Base-by-base conservation (phyloP, 2,113 vertebrate genomes). In the Ancistrus triradiatus region DNA sequence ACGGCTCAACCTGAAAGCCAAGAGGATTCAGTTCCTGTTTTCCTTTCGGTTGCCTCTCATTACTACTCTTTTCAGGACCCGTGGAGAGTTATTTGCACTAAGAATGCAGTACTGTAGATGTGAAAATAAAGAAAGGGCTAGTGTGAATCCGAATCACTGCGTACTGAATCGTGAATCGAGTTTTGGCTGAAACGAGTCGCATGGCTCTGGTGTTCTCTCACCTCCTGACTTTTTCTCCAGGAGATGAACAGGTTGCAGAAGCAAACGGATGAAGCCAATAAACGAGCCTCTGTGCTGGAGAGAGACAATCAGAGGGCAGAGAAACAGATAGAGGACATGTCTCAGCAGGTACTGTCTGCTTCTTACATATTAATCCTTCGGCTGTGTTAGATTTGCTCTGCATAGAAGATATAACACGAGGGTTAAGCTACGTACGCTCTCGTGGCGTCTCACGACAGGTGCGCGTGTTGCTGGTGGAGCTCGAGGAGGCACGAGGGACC, bases 171-270 rank as follows among this genome's bases (percentile, higher is more conserved):
- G n/a, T n/a, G n/a, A n/a, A n/a, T n/a, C n/a, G n/a, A n/a, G n/a
- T n/a, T n/a, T n/a, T n/a, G n/a, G n/a, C n/a, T n/a, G n/a, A n/a
- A n/a, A n/a, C n/a, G n/a, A n/a, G n/a, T n/a, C 11, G 44, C 18
- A 11, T 43, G 14, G 9, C 14, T 37, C 14, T 14, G n/a, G n/a
- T 9, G 14, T 28, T 38, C 0, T 2, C n/a, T 57, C n/a, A 24
- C 52, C 18, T 25, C 7, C 21, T 22, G 9, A 31, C 83, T 75
- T 18, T 67, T 57, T 33, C 40, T 7, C 5, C 43, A 98, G 95
- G 95, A 97, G 77, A 95, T 97, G 61, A 92, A 93, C 8, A 86
- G 87, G 47, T 78, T 97, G 48, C 92, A 95, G 69, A 95, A 93
- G 55, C 89, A 90, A 6, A 87, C 88, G 0, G 93, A 97, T 52